Conservation (phyloP, 2,113 vertebrate genomes). For the Varanus komodoensis region DNA sequence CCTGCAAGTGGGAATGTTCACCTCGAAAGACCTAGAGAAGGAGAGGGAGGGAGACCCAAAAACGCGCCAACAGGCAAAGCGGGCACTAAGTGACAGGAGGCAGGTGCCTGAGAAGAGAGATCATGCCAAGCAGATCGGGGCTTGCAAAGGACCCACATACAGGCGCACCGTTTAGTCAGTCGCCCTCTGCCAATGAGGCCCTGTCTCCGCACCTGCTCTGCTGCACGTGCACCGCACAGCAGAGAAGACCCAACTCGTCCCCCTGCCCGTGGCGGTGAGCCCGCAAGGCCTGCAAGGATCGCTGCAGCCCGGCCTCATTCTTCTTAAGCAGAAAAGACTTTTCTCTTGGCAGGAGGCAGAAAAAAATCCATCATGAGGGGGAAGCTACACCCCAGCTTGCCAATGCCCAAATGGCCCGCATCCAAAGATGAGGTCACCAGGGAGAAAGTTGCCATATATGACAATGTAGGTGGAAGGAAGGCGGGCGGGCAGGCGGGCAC, state of each 20-base stretch:
- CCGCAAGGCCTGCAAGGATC: neutral
- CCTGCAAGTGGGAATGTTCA: too few relatives aligned
- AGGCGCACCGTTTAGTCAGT: too few relatives aligned
- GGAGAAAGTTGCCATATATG: conserved; percentile 70
- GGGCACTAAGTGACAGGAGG: neutral
- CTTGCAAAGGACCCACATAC: too few relatives aligned
- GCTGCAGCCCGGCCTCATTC: neutral
- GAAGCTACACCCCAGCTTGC: neutral
- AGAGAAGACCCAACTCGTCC: neutral
- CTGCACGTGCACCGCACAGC: neutral
- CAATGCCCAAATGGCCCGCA: neutral
- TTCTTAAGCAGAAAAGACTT: neutral
- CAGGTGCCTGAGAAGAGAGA: too few relatives aligned
- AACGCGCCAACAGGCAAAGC: neutral
- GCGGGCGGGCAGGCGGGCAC: too few relatives aligned
- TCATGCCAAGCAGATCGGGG: too few relatives aligned
- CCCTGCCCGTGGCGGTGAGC: neutral
- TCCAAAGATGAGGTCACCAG: conserved; percentile 67
- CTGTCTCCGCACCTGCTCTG: neutral
- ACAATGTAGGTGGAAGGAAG: neutral
- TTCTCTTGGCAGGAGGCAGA: neutral
- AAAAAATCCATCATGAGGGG: rapidly evolving
- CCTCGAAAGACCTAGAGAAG: neutral
- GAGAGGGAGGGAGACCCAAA: neutral
- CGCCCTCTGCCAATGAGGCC: too few relatives aligned